phyloP scores from a whole-genome alignment of 2,888 invertebrate genomes.

The Meta bourneti region DNA sequence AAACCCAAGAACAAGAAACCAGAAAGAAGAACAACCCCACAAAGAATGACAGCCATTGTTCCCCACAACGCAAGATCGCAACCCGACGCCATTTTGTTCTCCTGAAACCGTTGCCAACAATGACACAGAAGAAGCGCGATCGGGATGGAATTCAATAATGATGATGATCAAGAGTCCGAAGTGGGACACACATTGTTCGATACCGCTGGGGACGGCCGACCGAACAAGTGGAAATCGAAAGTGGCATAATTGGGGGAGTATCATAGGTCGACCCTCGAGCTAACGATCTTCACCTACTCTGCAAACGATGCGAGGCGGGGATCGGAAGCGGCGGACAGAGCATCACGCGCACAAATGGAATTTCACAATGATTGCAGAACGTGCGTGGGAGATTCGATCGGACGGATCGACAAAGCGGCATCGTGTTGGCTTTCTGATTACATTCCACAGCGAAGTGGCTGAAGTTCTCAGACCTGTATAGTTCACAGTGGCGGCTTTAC shows the following conservation, averaged over 20 bases:
- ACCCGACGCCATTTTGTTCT: background rate
- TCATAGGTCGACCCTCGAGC: conserved; percentile 8
- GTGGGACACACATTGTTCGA: conserved; percentile 43
- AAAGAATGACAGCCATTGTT: background rate
- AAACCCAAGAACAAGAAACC: background rate
- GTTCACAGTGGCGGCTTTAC: too few species aligned
- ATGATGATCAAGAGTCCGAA: conserved; percentile 21
- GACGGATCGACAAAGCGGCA: background rate
- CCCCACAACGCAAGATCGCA: background rate
- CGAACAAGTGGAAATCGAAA: conserved; percentile 52
- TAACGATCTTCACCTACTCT: conserved; percentile 64
- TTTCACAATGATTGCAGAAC: background rate
- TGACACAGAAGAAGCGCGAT: background rate
- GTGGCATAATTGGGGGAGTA: conserved; percentile 1
- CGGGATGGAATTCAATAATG: background rate
- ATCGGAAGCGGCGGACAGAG: background rate
- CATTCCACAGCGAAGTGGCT: background rate
- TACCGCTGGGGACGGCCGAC: background rate
- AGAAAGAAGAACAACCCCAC: background rate
- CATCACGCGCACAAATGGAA: background rate
- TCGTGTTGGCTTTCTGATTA: background rate
- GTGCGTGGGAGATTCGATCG: background rate
- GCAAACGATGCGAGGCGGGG: conserved; percentile 46
- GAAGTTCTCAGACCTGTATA: too few species aligned
- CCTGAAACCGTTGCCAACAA: conserved; percentile 12